These are phyloP conservation scores for Operophtera brumata DNA, from an alignment of 2,888 invertebrate genomes.

Conservation along the genomic window DNA sequence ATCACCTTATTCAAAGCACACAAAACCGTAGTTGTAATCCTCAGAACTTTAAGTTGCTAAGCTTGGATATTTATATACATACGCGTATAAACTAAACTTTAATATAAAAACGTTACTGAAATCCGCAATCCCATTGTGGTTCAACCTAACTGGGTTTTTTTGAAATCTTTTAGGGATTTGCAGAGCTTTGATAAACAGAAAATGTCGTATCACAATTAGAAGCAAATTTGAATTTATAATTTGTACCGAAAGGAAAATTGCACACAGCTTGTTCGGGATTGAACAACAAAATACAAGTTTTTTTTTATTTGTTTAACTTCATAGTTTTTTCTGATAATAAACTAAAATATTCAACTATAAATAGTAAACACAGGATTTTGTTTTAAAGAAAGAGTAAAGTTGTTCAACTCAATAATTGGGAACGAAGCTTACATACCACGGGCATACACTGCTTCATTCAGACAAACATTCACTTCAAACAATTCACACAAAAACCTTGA, in stretches of 20 bases:
- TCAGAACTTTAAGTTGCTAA: background rate
- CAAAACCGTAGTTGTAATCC: background rate
- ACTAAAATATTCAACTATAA: background rate
- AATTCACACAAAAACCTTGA: background rate
- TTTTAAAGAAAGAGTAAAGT: too few relatives aligned
- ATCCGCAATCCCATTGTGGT: background rate
- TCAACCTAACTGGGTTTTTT: background rate
- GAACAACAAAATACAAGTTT: too few relatives aligned
- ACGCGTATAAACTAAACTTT: too few relatives aligned
- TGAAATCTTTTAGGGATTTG: background rate
- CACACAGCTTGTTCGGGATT: too few relatives aligned
- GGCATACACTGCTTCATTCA: background rate
- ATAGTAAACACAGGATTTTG: background rate
- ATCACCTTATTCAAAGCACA: background rate
- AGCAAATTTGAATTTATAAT: background rate
- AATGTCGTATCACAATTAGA: too few relatives aligned
- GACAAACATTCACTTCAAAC: background rate
- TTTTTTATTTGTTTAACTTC: background rate
- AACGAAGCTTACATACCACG: background rate
- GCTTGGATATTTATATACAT: too few relatives aligned
- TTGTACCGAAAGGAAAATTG: background rate
- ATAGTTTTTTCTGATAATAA: background rate
- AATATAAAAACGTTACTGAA: too few relatives aligned
- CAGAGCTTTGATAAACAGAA: too few relatives aligned
- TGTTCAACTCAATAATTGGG: background rate